Evolutionary conservation across 1,140 invertebrate genomes (phyloP), one percentile per base, ranked within the genome.

Genomic region (Drosophila kohkoa): DNA sequence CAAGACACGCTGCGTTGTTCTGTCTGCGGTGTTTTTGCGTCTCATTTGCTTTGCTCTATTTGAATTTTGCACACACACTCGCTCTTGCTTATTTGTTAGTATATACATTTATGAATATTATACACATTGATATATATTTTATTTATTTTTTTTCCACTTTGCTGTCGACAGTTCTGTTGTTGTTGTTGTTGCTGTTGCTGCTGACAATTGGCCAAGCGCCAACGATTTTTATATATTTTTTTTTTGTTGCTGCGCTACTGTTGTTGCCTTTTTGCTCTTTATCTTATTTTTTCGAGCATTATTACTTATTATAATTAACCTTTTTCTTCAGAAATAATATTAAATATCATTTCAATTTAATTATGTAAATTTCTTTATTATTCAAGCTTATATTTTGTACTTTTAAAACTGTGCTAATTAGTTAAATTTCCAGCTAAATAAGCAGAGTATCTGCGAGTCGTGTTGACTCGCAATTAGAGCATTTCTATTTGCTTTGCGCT

Each of bases 181-280:
- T 52, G 25, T 52, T 30, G 48, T 11, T 57, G 30, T 60, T 79
- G 71, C 10, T 78, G 55, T 49, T 70, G 58, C 16, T 66, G 67
- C 66, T 70, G 80, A 89, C 80, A 83, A 88, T 88, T 89, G 83
- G 83, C 80, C 52, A 83, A 89, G 81, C 83, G 83, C 83, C 83
- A 88, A 87, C 83, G 71, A 88, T 88, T 89, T 88, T 77, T 78
- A 20, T 85, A 81, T 64, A 58, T 72, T 75, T 80, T 78, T n/a
- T 83, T 69, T 70, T 70, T 3, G 20, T 3, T 25, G 20, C 20
- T 25, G 20, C 20, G 20, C 55, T 81, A 83, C 77, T 88, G 83
- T 88, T 77, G 83, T 80, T 82, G 65, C 69, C 62, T 78, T 67
- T 60, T 55, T 58, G 57, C 72, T 66, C 70, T 28, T 58, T 65